Conservation (phyloP, 2,888 invertebrate species). For the Polydrusus tereticollis region DNA sequence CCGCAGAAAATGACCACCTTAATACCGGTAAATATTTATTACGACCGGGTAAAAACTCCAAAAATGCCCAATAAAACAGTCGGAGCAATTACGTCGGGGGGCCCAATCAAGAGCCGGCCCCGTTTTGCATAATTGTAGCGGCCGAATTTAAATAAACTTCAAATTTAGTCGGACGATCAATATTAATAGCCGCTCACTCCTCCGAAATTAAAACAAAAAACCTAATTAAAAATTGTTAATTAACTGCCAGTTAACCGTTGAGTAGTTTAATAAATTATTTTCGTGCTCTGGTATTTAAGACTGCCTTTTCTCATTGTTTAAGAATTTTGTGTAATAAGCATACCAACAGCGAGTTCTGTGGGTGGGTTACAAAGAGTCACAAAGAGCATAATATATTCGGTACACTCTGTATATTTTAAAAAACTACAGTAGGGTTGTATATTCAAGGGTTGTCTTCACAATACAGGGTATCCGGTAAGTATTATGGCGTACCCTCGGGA, state of each 20-base stretch:
- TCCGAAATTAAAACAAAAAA: slow-evolving; percentile 12
- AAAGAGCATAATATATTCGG: too few relatives aligned
- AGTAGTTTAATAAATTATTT: slow-evolving; percentile 34
- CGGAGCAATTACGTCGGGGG: neutral
- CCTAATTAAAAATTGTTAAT: slow-evolving; percentile 16
- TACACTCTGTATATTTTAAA: too few relatives aligned
- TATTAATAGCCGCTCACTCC: slow-evolving; percentile 40
- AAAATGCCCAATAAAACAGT: slow-evolving; percentile 27
- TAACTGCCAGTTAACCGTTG: slow-evolving; percentile 2
- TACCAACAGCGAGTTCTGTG: too few relatives aligned
- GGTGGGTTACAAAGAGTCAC: too few relatives aligned
- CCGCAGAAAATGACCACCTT: neutral
- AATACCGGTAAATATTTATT: slow-evolving; percentile 10
- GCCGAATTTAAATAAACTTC: slow-evolving; percentile 38
- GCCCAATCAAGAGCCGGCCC: slow-evolving; percentile 8
- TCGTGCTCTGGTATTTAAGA: slow-evolving; percentile 29
- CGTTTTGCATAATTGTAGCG: slow-evolving; percentile 38
- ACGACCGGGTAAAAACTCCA: neutral
- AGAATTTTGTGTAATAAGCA: too few relatives aligned
- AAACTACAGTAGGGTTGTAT: too few relatives aligned
- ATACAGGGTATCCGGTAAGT: too few relatives aligned
- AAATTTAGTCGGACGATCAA: slow-evolving; percentile 36
- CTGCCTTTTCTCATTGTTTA: neutral
- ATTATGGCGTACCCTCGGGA: too few relatives aligned
- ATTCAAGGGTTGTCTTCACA: too few relatives aligned